These are phyloP conservation scores for Okapia johnstoni DNA, from an alignment of 2,113 vertebrate genomes.

Conservation along the genomic window DNA sequence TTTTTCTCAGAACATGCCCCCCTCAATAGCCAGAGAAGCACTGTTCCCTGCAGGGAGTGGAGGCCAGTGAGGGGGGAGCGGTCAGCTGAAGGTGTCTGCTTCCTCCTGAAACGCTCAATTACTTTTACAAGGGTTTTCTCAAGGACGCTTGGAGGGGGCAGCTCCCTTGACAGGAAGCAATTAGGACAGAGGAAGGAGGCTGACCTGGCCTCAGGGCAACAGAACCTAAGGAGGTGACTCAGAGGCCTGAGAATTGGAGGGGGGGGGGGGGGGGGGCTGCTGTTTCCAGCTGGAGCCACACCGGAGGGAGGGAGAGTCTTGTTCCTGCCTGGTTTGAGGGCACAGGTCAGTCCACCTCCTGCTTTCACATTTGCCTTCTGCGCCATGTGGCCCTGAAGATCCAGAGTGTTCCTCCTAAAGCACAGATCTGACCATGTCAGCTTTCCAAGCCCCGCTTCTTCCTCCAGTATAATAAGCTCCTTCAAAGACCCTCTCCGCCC, in stretches of 20 bases:
- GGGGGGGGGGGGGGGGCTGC: background rate
- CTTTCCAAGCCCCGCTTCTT: background rate
- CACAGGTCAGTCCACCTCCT: background rate
- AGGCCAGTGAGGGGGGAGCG: background rate
- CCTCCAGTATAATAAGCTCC: background rate
- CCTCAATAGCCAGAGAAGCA: background rate
- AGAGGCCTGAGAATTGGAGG: background rate
- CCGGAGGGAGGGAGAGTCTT: background rate
- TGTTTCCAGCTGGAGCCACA: background rate
- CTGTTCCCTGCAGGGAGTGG: background rate
- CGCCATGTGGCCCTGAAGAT: background rate
- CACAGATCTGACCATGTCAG: background rate
- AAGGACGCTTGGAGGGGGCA: slow-evolving; percentile 59
- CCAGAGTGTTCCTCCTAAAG: background rate
- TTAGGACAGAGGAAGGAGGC: slow-evolving; percentile 45
- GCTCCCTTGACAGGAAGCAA: slow-evolving; percentile 58
- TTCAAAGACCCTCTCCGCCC: background rate
- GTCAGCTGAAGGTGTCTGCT: background rate
- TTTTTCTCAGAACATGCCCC: background rate
- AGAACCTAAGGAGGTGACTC: slow-evolving; percentile 39
- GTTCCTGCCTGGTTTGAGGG: background rate
- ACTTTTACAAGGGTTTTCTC: slow-evolving; percentile 57
- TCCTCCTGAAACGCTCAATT: slow-evolving; percentile 30
- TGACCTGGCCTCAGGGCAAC: slow-evolving; percentile 57
- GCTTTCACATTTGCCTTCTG: background rate